phyloP scores from a whole-genome alignment of 2,113 vertebrate species.

The Sylvietta virens region DNA sequence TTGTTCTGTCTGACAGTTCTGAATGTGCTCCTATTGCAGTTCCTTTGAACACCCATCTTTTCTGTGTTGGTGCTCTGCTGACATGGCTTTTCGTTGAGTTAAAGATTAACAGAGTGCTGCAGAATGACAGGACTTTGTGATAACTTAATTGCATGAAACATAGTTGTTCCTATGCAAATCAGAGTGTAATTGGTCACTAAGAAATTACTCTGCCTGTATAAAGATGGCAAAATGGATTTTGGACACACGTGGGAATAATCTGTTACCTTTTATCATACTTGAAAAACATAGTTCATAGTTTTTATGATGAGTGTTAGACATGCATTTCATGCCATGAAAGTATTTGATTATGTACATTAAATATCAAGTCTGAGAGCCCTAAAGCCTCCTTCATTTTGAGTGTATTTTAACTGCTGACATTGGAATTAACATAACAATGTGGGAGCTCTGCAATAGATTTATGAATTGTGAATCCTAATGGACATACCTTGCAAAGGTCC shows the following conservation, averaged over 20 bases:
- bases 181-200: slow-evolving; percentile 6
- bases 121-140: slow-evolving; percentile 56
- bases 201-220: not conserved
- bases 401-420: slow-evolving; percentile 63
- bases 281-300: slow-evolving; percentile 43
- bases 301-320: slow-evolving; percentile 40
- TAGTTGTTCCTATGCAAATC: slow-evolving; percentile 49
- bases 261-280: slow-evolving; percentile 47
- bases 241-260: slow-evolving; percentile 23
- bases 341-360: slow-evolving; percentile 62
- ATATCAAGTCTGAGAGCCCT: slow-evolving; percentile 51
- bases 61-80: slow-evolving; percentile 68
- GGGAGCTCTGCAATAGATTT: slow-evolving; percentile 22
- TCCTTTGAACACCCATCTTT: slow-evolving; percentile 59
- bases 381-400: slow-evolving; percentile 57
- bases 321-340: slow-evolving; percentile 52
- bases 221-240: slow-evolving; percentile 31
- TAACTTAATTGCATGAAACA: slow-evolving; percentile 34
- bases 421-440: slow-evolving; percentile 60
- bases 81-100: slow-evolving; percentile 68
- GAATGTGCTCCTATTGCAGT: slow-evolving; percentile 63
- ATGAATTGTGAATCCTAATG: slow-evolving; percentile 41
- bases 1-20: slow-evolving; percentile 71
- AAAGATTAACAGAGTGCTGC: slow-evolving; percentile 69
- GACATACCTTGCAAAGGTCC: not conserved